Conservation (phyloP, 2,113 vertebrate species). For the Sterrhoptilus dennistouni region DNA sequence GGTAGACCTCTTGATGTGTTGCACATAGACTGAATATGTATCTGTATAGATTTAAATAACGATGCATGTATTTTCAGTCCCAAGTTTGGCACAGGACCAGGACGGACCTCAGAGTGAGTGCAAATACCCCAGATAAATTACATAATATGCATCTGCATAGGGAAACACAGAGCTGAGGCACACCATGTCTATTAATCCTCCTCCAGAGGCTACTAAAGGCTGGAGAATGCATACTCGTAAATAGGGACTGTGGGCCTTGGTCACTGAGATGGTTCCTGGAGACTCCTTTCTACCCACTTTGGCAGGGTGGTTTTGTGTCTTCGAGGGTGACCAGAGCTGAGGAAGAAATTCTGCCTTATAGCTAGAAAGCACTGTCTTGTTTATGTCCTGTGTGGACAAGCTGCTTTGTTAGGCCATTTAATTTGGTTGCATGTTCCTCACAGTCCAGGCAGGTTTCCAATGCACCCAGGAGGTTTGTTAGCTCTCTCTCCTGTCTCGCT, state of each 20-base stretch:
- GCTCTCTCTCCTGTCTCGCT: not conserved
- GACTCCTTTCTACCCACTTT: not conserved
- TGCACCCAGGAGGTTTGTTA: not conserved
- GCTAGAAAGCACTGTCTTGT: not conserved
- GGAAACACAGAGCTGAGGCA: not conserved
- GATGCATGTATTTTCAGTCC: not conserved
- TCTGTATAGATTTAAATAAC: not conserved
- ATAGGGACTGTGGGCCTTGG: not conserved
- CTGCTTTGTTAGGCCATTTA: not conserved
- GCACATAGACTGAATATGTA: not conserved
- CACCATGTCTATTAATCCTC: not conserved
- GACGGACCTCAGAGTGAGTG: not conserved
- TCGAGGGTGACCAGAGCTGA: not conserved
- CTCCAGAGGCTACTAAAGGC: conserved; percentile 12
- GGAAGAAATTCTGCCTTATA: not conserved
- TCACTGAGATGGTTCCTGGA: not conserved
- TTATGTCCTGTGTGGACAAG: rapidly evolving
- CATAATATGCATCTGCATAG: not conserved
- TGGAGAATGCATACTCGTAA: not conserved
- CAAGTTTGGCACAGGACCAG: not conserved
- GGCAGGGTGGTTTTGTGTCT: not conserved
- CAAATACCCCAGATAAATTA: not conserved
- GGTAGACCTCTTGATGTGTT: conserved; percentile 18
- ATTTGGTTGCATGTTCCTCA: not conserved
- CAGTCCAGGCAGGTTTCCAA: not conserved